Evolutionary conservation across 2,113 vertebrate species (phyloP).

Genomic region (Melozone crissalis): DNA sequence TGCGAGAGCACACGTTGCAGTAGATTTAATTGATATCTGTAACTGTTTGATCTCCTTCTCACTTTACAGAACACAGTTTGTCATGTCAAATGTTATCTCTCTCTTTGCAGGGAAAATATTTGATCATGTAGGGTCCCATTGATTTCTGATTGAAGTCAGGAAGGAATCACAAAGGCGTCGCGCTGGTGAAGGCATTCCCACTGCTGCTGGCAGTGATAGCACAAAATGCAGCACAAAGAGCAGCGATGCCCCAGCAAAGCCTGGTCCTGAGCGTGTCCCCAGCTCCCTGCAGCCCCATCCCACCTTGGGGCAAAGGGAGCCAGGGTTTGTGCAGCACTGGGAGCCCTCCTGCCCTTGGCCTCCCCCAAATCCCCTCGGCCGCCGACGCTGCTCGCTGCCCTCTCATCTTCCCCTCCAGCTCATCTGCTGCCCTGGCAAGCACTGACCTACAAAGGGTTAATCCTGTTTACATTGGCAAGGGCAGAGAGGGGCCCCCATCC

Average conservation of each 20-base stretch:
- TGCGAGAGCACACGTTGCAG: background rate
- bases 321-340: rapidly evolving
- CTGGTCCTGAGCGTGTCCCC: background rate
- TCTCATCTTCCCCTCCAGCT: slow-evolving; percentile 28
- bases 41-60: slow-evolving; percentile 34
- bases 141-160: slow-evolving; percentile 49
- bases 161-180: background rate
- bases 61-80: slow-evolving; percentile 6
- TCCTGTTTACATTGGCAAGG: slow-evolving; percentile 63
- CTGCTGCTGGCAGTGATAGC: background rate
- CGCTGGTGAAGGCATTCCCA: background rate
- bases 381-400: background rate
- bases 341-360: background rate
- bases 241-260: background rate
- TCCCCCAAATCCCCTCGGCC: slow-evolving; percentile 1
- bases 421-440: slow-evolving; percentile 36
- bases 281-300: background rate
- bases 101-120: slow-evolving; percentile 32
- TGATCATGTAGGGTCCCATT: background rate
- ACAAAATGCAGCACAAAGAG: background rate
- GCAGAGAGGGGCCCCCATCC: slow-evolving; percentile 18
- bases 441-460: slow-evolving; percentile 67
- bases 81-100: slow-evolving; percentile 38
- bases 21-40: slow-evolving; percentile 6
- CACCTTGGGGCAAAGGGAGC: background rate